Conservation (phyloP, 1,140 invertebrate genomes). For the Zophobas atratus region DNA sequence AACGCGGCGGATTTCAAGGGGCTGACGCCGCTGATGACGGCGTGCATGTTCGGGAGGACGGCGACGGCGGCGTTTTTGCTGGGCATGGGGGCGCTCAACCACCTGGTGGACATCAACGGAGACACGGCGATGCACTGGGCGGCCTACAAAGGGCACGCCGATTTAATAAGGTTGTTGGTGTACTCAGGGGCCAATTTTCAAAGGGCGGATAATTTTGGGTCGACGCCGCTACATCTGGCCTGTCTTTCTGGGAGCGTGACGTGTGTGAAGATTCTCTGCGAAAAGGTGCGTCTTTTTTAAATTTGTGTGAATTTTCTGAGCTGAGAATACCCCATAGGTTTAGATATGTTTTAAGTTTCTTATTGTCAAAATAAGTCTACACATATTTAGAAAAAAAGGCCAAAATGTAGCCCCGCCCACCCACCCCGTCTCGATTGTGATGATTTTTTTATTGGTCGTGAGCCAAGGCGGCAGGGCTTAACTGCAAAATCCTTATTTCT, state of each 20-base stretch:
- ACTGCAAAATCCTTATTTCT: too few relatives aligned
- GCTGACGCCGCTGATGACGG: slow-evolving; percentile 90
- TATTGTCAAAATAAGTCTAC: too few relatives aligned
- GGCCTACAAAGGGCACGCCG: slow-evolving; percentile 92
- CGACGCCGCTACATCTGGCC: slow-evolving; percentile 93
- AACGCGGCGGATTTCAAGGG: slow-evolving; percentile 94
- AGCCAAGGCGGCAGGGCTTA: too few relatives aligned
- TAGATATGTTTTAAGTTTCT: too few relatives aligned
- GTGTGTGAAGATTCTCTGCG: slow-evolving; percentile 86
- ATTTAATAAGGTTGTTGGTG: slow-evolving; percentile 90
- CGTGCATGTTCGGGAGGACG: slow-evolving; percentile 93
- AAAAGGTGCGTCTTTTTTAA: slow-evolving; percentile 76
- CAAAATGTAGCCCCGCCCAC: too few relatives aligned
- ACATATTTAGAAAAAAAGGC: too few relatives aligned
- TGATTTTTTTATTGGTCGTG: too few relatives aligned
- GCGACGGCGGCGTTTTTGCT: slow-evolving; percentile 91
- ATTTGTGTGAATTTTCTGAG: too few relatives aligned
- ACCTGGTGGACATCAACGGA: slow-evolving; percentile 91
- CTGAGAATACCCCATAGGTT: too few relatives aligned
- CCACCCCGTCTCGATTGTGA: too few relatives aligned
- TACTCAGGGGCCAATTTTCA: slow-evolving; percentile 91
- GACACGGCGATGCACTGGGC: slow-evolving; percentile 95
- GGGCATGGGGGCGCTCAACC: slow-evolving; percentile 88
- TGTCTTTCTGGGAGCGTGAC: slow-evolving; percentile 89
- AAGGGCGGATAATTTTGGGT: slow-evolving; percentile 93